Base-by-base conservation (phyloP, 2,113 vertebrate species). In the Microcebus jonahi region DNA sequence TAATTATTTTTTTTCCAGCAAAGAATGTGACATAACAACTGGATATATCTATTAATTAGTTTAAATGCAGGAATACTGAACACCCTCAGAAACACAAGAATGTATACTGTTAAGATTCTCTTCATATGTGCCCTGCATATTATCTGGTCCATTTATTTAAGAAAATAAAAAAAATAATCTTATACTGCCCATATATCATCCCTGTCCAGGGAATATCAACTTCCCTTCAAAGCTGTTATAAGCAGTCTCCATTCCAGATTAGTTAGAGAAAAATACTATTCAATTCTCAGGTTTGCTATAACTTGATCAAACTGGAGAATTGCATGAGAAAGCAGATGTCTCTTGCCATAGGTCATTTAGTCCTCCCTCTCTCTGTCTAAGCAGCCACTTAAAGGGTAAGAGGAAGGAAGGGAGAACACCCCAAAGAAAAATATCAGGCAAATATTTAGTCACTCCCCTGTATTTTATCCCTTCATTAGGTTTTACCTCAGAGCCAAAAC, bases 401-500 rank as follows among this genome's bases (percentile, higher is more conserved):
- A 82, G 73, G 45, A 91, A 57, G 39, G 11, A 59, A 71, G 29
- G 84, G 10, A 9, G 0, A 79, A 87, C 39, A 73, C 45, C 36
- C 34, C 45, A 59, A 83, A 88, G 48, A 81, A 86, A 95, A 94
- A 67, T 14, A 79, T 71, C 59, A 63, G 81, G 75, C 65, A 91
- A 55, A 25, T 53, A 42, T 7, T 39, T 68, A 34, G 50, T 75
- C 67, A 90, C 67, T 88, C 23, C 50, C 86, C 45, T 93, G 86
- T 25, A 55, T 20, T 83, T 50, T 39, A 77, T 77, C 71, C 34
- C 31, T 42, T 88, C n/a, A 21, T 61, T 53, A 79, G 29, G 9
- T 90, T 91, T 83, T 70, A 94, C 21, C 83, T 77, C 8, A 27
- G 29, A 95, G 81, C 36, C 90, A 75, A 93, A 94, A 81, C 76